Evolutionary conservation across 1,140 invertebrate genomes (phyloP).

Genomic region (Scaptomyza pallida): DNA sequence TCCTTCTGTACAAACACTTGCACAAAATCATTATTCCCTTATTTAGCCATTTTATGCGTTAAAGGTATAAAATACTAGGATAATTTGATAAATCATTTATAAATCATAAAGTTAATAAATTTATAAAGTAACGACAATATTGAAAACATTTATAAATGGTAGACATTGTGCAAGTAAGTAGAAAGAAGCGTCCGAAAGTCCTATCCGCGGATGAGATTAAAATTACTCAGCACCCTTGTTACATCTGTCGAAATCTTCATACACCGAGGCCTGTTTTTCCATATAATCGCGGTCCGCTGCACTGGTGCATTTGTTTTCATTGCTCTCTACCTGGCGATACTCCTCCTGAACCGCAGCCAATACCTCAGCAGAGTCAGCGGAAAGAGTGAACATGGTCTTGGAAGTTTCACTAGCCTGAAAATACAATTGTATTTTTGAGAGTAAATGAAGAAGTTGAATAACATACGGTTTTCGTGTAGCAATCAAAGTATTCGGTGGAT

Average conservation of each 20-base stretch:
- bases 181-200: too few species aligned
- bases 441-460: not conserved
- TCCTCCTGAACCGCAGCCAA: constrained; percentile 45
- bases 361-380: constrained; percentile 47
- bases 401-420: constrained; percentile 43
- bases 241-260: constrained; percentile 30
- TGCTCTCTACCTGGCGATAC: constrained; percentile 30
- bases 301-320: constrained; percentile 51
- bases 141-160: too few species aligned
- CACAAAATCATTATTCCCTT: too few species aligned
- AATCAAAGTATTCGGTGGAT: constrained; percentile 37
- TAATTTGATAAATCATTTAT: too few species aligned
- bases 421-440: not conserved
- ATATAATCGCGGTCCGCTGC: constrained; percentile 53
- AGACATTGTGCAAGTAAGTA: too few species aligned
- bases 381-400: constrained; percentile 64
- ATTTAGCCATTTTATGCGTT: too few species aligned
- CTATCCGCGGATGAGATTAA: too few species aligned
- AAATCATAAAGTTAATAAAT: too few species aligned
- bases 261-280: constrained; percentile 25
- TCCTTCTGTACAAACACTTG: too few species aligned
- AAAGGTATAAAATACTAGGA: too few species aligned
- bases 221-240: not conserved
- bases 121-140: too few species aligned
- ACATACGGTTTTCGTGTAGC: constrained; percentile 55